phyloP scores from a whole-genome alignment of 2,888 invertebrate species.

The Panzeria rudis region DNA sequence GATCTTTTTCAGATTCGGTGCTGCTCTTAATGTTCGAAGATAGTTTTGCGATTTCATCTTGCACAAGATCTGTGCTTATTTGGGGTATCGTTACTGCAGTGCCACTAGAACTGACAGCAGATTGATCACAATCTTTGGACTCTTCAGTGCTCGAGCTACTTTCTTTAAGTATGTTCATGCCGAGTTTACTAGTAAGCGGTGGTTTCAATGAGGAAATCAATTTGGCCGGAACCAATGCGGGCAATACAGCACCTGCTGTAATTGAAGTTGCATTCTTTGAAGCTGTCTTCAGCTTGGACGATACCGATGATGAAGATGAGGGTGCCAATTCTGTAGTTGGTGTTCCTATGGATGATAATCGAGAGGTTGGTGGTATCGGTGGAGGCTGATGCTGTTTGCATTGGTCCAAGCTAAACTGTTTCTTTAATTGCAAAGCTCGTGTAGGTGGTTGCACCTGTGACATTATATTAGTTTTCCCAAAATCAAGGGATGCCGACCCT shows the following conservation, averaged over 20 bases:
- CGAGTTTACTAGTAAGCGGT: slow-evolving; percentile 79
- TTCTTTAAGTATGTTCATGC: slow-evolving; percentile 83
- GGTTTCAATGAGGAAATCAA: slow-evolving; percentile 81
- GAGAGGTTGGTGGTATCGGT: slow-evolving; percentile 66
- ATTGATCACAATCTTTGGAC: slow-evolving; percentile 79
- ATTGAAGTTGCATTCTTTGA: slow-evolving; percentile 60
- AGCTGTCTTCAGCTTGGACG: slow-evolving; percentile 39
- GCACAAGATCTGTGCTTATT: slow-evolving; percentile 83
- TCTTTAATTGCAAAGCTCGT: slow-evolving; percentile 82
- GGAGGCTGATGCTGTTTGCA: slow-evolving; percentile 77
- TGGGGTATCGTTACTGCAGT: slow-evolving; percentile 79
- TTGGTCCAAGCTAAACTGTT: slow-evolving; percentile 84
- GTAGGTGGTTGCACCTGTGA: slow-evolving; percentile 77
- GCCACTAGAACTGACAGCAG: slow-evolving; percentile 44
- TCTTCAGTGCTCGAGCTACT: slow-evolving; percentile 84
- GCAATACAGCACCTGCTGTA: slow-evolving; percentile 74
- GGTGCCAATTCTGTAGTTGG: slow-evolving; percentile 26
- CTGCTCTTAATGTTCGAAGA: slow-evolving; percentile 84
- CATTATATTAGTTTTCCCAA: slow-evolving; percentile 76
- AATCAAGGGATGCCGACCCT: slow-evolving; percentile 76
- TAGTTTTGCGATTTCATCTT: slow-evolving; percentile 84
- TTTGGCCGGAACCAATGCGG: slow-evolving; percentile 77
- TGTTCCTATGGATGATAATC: slow-evolving; percentile 58
- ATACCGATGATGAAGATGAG: neutral
- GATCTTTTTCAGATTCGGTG: slow-evolving; percentile 84